Evolutionary conservation across 2,888 invertebrate species (phyloP), one percentile per base, ranked within the genome.

Genomic region (Cheilosia grossa): DNA sequence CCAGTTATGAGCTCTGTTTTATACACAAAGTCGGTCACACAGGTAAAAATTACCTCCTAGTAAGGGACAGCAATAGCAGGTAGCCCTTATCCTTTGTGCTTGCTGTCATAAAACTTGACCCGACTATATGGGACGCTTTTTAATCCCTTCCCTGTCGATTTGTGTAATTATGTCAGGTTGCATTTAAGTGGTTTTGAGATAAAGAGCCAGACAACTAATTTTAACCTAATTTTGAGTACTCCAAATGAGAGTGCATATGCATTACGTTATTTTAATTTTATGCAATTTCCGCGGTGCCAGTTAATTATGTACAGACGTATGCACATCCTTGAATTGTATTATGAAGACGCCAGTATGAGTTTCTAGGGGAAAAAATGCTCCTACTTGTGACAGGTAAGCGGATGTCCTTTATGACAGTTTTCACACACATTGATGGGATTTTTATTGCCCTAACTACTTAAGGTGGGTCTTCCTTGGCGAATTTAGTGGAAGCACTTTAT

Each of bases 361-460:
- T 58, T 27, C 21, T 54, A 17, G 4, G 17, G 15, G 5, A 44
- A 5, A 7, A 44, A 7, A n/a, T n/a, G 2, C 0, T 6, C 27
- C 15, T 53, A 19, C 17, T 19, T 17, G 4, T 49, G 7, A 2
- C 21, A 19, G 21, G 10, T 17, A 15, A 56, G 40, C 61, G 61
- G 47, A 63, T 56, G 15, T 24, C 5, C 13, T 37, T 59, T 61
- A 49, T 30, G 51, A 13, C 51, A 17, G 6, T n/a, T 30, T 13
- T 33, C n/a, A 33, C 15, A 19, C 6, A 19, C 37, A 30, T 7
- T 17, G 10, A 66, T 72, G 21, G 27, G 17, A 70, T 30, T 66
- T 72, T 82, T 64, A 82, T 72, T 59, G 24, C 54, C 21, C 6
- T 40, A 21, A 33, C 42, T n/a, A 53, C 47, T 21, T 54, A 30